phyloP scores from a whole-genome alignment of 2,888 invertebrate genomes.

The Julus scanicus region DNA sequence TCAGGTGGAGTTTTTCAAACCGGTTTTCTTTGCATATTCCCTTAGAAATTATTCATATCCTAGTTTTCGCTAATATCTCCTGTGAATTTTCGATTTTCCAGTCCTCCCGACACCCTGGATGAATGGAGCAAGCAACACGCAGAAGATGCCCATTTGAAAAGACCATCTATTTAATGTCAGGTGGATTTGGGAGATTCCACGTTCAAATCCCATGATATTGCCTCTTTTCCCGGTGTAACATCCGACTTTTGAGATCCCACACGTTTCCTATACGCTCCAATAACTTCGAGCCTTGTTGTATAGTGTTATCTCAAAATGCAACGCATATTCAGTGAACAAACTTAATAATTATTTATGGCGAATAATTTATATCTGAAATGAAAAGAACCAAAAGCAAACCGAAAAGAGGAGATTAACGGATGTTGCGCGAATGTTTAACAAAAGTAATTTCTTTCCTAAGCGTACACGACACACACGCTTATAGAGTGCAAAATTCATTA shows the following conservation, averaged over 20 bases:
- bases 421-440: background rate
- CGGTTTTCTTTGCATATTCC: no score
- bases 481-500: slow-evolving; percentile 4
- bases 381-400: slow-evolving; percentile 2
- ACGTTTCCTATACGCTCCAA: background rate
- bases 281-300: background rate
- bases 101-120: background rate
- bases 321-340: background rate
- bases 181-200: slow-evolving; percentile 34
- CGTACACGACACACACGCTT: background rate
- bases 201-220: slow-evolving; percentile 27
- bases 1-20: no score
- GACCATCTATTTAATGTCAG: slow-evolving; percentile 36
- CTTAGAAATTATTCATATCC: no score
- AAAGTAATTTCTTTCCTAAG: background rate
- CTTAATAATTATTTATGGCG: slow-evolving; percentile 21
- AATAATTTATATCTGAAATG: slow-evolving; percentile 31
- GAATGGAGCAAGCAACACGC: background rate
- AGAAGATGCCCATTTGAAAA: background rate
- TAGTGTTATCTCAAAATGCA: background rate
- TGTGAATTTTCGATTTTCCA: background rate
- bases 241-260: slow-evolving; percentile 2
- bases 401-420: background rate
- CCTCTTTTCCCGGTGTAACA: background rate
- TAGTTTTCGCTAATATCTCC: no score